phyloP scores from a whole-genome alignment of 2,113 vertebrate genomes.

The Lipotes vexillifer region DNA sequence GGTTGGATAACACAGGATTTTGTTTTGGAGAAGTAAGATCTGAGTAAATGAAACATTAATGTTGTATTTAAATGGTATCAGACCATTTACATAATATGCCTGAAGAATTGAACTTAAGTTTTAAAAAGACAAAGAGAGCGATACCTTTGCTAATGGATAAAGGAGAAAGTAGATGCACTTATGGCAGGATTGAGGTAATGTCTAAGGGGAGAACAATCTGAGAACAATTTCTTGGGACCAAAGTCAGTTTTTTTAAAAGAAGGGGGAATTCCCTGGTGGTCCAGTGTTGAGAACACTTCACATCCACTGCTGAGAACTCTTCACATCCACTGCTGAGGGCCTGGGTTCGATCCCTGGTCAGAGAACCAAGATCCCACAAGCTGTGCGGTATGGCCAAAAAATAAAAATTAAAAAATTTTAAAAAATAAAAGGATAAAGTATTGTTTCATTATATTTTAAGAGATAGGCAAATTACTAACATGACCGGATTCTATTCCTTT shows the following conservation, averaged over 20 bases:
- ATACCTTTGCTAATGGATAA: neutral
- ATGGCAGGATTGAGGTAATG: neutral
- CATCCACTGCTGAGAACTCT: neutral
- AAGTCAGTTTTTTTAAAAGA: neutral
- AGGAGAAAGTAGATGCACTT: neutral
- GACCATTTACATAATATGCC: neutral
- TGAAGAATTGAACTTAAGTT: neutral
- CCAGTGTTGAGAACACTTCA: neutral
- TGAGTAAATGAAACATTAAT: neutral
- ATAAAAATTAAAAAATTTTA: neutral
- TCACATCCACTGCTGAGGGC: neutral
- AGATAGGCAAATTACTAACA: neutral
- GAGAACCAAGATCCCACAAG: neutral
- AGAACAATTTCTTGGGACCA: neutral
- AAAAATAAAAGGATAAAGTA: neutral
- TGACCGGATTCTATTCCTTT: neutral
- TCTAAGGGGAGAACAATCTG: neutral
- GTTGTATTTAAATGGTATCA: neutral
- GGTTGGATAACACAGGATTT: neutral
- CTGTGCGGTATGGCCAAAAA: neutral
- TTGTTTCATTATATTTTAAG: neutral
- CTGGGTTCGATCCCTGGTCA: neutral
- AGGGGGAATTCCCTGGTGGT: neutral
- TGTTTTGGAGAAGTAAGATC: neutral
- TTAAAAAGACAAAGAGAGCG: neutral